Conservation (phyloP, 23 tunicate species). For the Botrylloides violaceus region DNA sequence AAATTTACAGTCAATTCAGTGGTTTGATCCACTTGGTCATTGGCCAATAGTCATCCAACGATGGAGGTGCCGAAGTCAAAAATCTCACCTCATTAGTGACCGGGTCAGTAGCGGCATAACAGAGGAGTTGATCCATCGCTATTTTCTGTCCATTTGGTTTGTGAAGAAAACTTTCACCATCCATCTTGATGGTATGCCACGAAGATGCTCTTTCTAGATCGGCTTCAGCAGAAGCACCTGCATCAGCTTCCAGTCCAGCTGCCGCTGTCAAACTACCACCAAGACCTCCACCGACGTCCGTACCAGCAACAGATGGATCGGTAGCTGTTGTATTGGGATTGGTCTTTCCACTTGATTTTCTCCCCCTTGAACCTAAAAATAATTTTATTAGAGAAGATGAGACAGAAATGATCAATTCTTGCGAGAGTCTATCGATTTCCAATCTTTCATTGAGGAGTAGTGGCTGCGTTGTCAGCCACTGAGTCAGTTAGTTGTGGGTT, state of each 20-base stretch:
- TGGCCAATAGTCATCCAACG: too few species aligned
- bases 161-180: slow-evolving; percentile 55
- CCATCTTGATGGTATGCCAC: slow-evolving; percentile 58
- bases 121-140: slow-evolving; percentile 31
- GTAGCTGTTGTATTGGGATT: slow-evolving; percentile 69
- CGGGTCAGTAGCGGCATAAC: slow-evolving; percentile 87
- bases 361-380: slow-evolving; percentile 62
- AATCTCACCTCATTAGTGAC: slow-evolving; percentile 83
- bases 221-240: slow-evolving; percentile 73
- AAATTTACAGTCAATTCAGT: too few species aligned
- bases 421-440: too few species aligned
- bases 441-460: too few species aligned
- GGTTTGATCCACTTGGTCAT: too few species aligned
- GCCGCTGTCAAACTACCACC: slow-evolving; percentile 42
- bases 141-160: slow-evolving; percentile 32
- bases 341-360: slow-evolving; percentile 79
- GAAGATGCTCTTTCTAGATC: slow-evolving; percentile 61
- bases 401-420: too few species aligned
- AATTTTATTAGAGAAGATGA: too few species aligned
- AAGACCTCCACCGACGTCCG: slow-evolving; percentile 47
- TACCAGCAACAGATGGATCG: slow-evolving; percentile 76
- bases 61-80: too few species aligned
- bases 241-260: slow-evolving; percentile 83
- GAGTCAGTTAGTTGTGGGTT: too few species aligned
- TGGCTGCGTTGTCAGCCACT: too few species aligned